Conservation (phyloP, 2,797 vertebrate genomes). For the Apogon talboti region DNA sequence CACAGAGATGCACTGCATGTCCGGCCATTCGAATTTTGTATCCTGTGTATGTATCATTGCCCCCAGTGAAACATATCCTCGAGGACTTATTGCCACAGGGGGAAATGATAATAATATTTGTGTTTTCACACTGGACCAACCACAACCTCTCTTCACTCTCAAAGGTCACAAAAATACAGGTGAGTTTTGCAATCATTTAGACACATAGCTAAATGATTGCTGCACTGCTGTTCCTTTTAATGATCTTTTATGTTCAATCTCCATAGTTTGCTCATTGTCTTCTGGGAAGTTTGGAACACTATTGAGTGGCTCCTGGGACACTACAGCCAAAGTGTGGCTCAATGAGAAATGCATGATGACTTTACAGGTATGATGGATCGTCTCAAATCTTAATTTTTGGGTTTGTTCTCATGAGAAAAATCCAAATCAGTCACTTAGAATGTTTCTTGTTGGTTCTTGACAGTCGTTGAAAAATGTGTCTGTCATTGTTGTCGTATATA, state of each 20-base stretch:
- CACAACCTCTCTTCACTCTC: conserved; percentile 90
- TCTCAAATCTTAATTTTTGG: not conserved
- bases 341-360: conserved; percentile 99
- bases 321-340: conserved; percentile 97
- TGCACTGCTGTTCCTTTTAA: not conserved
- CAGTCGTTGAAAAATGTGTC: not conserved
- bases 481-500: not conserved
- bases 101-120: conserved; percentile 97
- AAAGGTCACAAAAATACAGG: conserved; percentile 96
- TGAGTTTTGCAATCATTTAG: conserved; percentile 46
- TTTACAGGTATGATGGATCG: conserved; percentile 86
- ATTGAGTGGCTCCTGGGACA: conserved; percentile 98
- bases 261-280: conserved; percentile 93
- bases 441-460: not conserved
- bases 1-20: conserved; percentile 93
- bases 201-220: not conserved
- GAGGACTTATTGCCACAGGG: conserved; percentile 94
- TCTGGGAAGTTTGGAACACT: conserved; percentile 97
- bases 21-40: conserved; percentile 95
- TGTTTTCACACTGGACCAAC: conserved; percentile 90
- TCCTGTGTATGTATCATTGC: conserved; percentile 95
- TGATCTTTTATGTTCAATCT: not conserved
- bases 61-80: conserved; percentile 91
- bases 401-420: not conserved
- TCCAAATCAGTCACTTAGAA: too few relatives aligned